Base-by-base conservation (phyloP, 1,140 invertebrate species). In the Schlechtendalia chinensis region DNA sequence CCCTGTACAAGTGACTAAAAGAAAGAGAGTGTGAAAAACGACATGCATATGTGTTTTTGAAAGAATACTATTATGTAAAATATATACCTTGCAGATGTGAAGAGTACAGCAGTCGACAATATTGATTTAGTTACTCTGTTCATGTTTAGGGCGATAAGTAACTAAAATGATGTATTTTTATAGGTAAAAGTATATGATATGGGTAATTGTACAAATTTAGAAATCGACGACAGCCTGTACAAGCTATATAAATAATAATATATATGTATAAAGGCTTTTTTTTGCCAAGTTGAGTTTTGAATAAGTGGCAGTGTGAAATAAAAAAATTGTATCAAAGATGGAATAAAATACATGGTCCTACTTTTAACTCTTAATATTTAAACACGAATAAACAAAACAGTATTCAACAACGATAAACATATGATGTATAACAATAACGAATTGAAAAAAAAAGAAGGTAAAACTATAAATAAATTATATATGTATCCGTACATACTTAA, bases 381-480 rank as follows among this genome's bases (percentile, higher is more conserved):
- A 32, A 59, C 16, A 24, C 39, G 29, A 58, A 58, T 24, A 69
- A 69, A 74, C 19, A 39, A 32, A 39, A 58, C 17, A 32, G 19
- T 75, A 58, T 58, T 75, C 12, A 75, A 75, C 72, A 75, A 75
- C 4, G 16, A 75, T 75, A 75, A 75, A 75, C n/a, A 58, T 75
- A 75, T 75, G 22, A 58, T 59, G 29, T 75, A 75, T 59, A 75
- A 75, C 72, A 59, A 75, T 58, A 75, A 75, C 54, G n/a, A 75
- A 75, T 79, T 16, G 6, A 79, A 79, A 45, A 63, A 29, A 27
- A 12, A 79, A 79, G 24, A 63, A 29, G n/a, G 24, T 29, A 77
- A 45, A 77, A n/a, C n/a, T n/a, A n/a, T n/a, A n/a, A n/a, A n/a
- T n/a, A n/a, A 77, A 61, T 11, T 39, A 61, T 45, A 27, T 50